Evolutionary conservation across 2,888 invertebrate genomes (phyloP).

Genomic region (Parnassius smintheus): DNA sequence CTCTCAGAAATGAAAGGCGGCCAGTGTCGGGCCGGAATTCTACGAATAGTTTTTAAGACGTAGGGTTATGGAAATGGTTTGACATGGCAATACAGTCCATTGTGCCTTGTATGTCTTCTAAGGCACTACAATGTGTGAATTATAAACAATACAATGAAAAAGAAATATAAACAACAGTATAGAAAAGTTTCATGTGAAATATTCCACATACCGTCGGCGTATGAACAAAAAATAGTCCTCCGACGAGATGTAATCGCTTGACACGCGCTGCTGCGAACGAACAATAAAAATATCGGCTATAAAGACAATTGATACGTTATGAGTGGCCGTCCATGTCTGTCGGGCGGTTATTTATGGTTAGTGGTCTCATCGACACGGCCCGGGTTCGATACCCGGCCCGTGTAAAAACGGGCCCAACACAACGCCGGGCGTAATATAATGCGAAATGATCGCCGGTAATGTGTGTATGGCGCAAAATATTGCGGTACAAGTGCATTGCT

Average conservation of each 20-base stretch:
- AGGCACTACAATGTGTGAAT: neutral
- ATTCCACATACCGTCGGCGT: conserved; percentile 9
- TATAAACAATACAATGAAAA: neutral
- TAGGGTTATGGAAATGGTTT: no score
- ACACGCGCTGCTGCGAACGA: conserved; percentile 57
- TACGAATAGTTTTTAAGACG: no score
- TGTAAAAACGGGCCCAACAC: conserved; percentile 50
- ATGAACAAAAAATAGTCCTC: conserved; percentile 30
- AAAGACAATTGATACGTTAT: conserved; percentile 77
- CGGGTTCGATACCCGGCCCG: conserved; percentile 54
- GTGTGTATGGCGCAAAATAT: conserved; percentile 69
- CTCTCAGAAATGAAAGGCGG: no score
- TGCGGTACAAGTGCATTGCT: conserved; percentile 39
- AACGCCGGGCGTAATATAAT: conserved; percentile 62
- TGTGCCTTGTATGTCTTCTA: no score
- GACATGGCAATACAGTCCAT: no score
- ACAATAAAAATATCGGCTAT: conserved; percentile 67
- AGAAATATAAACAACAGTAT: neutral
- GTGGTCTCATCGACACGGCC: conserved; percentile 56
- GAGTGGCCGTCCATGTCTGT: conserved; percentile 50
- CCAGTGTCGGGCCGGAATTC: no score
- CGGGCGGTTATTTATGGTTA: conserved; percentile 63
- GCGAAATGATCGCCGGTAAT: conserved; percentile 71
- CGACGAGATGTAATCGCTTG: conserved; percentile 50
- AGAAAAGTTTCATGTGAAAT: conserved; percentile 6